Base-by-base conservation (phyloP, 2,113 vertebrate species). In the Larimichthys crocea region DNA sequence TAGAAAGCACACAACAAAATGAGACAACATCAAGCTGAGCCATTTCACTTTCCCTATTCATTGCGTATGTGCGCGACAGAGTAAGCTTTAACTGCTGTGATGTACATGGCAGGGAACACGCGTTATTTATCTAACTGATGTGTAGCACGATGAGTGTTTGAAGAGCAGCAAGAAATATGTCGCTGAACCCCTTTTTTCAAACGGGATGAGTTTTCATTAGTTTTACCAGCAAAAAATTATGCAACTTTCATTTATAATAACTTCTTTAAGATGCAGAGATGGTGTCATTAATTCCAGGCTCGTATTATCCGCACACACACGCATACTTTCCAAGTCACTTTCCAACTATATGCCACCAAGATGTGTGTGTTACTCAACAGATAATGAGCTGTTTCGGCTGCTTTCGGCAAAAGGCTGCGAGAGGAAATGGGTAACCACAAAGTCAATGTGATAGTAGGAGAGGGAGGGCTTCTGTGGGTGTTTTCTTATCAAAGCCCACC, bases 351-450 rank as follows among this genome's bases (percentile, higher is more conserved):
- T 70, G 31, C 66, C 80, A 71, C 49, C 40, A n/a, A 57, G n/a
- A 77, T 4, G 40, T 76, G n/a, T n/a, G 78, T 59, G 50, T 75
- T 62, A 67, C 74, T 55, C 85, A 29, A 53, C 61, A 80, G 64
- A 88, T 89, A 90, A 89, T 83, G 79, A 89, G 82, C 70, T 52
- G 64, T 57, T 40, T 66, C 17, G 55, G 72, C 57, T 64, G 75
- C 74, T 67, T 73, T 40, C 31, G 24, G 46, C 31, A 82, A 55
- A 85, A 68, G 48, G 49, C 62, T 86, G 71, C 59, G 35, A 57
- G 61, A 76, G 76, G 80, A 86, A 88, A 87, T 53, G 56, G 29
- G 52, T 61, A 79, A 84, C 80, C 61, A 81, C 71, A 83, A 77
- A 85, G 81, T 74, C 57, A 80, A 26, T 35, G 62, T 73, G 72